Conservation (phyloP, 2,888 invertebrate species). For the Harmothoe impar region DNA sequence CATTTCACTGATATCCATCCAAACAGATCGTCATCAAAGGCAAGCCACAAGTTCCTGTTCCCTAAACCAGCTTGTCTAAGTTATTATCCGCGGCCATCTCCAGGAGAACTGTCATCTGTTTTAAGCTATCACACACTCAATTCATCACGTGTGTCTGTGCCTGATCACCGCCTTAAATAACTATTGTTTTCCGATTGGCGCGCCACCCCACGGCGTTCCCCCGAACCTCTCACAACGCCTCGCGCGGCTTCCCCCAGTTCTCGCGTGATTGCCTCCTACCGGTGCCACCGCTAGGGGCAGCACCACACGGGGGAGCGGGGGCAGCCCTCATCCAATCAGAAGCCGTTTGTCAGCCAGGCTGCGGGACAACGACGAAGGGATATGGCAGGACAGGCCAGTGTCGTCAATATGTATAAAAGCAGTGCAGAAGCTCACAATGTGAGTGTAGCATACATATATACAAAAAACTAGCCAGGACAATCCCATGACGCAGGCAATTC, state of each 20-base stretch:
- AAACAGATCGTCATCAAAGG: too few relatives aligned
- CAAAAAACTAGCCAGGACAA: too few relatives aligned
- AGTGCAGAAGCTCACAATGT: neutral
- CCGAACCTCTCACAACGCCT: slow-evolving; percentile 15
- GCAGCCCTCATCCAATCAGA: slow-evolving; percentile 30
- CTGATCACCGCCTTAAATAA: neutral
- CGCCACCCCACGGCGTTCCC: neutral
- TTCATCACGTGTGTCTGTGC: slow-evolving; percentile 33
- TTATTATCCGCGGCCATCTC: neutral
- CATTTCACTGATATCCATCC: too few relatives aligned
- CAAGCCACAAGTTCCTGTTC: too few relatives aligned
- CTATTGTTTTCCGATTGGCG: slow-evolving; percentile 17
- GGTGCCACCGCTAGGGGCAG: neutral
- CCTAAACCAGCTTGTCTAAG: neutral
- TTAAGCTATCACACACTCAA: slow-evolving; percentile 28
- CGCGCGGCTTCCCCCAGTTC: neutral
- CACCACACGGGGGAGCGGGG: neutral
- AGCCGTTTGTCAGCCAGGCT: slow-evolving; percentile 27
- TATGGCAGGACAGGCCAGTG: neutral
- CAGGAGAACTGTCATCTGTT: neutral
- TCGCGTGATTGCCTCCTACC: slow-evolving; percentile 3
- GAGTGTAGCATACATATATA: neutral
- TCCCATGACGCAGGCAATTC: neutral
- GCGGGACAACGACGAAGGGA: neutral
- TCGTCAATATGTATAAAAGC: neutral